Percentiles rank a stretch among this genome's conserved stretches.
These are phyloP conservation scores for Leptinotarsa undecemlineata DNA, from an alignment of 1,140 invertebrate species.

Conservation along the genomic window DNA sequence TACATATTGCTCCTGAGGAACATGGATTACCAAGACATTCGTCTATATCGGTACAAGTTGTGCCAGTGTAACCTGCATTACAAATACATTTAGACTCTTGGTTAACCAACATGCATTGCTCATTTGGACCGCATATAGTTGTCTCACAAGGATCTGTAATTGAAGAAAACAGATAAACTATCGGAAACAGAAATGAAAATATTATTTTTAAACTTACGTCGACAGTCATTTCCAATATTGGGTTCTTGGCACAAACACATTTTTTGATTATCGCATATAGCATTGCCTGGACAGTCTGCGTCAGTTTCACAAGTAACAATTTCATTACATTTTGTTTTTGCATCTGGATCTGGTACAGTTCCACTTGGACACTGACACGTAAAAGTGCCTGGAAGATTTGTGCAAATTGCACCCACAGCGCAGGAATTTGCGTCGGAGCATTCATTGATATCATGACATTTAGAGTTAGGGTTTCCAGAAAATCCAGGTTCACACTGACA, in stretches of 20 bases:
- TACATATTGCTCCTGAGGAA: conserved; percentile 80
- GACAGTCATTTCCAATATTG: conserved; percentile 87
- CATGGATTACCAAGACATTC: conserved; percentile 81
- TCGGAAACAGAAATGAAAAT: too few relatives aligned
- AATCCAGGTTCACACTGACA: conserved; percentile 80
- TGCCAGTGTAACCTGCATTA: conserved; percentile 74
- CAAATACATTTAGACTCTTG: conserved; percentile 84
- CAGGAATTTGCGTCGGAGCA: conserved; percentile 70
- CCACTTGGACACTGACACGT: conserved; percentile 80
- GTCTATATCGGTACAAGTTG: conserved; percentile 81
- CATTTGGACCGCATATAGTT: conserved; percentile 81
- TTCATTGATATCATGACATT: conserved; percentile 84
- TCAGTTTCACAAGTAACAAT: conserved; percentile 76
- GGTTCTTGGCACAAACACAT: conserved; percentile 87
- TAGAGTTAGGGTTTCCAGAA: conserved; percentile 75
- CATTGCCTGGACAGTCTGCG: conserved; percentile 85
- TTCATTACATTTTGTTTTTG: conserved; percentile 74
- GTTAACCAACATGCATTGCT: conserved; percentile 85
- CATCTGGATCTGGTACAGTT: conserved; percentile 80
- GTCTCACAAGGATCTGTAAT: conserved; percentile 85
- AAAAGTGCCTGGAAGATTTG: conserved; percentile 77
- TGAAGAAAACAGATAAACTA: background rate
- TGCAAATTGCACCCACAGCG: conserved; percentile 78
- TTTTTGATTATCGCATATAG: conserved; percentile 76
- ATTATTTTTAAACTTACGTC: conserved; percentile 68